Evolutionary conservation across 2,888 invertebrate species (phyloP).

Genomic region (Xestia c-nigrum): DNA sequence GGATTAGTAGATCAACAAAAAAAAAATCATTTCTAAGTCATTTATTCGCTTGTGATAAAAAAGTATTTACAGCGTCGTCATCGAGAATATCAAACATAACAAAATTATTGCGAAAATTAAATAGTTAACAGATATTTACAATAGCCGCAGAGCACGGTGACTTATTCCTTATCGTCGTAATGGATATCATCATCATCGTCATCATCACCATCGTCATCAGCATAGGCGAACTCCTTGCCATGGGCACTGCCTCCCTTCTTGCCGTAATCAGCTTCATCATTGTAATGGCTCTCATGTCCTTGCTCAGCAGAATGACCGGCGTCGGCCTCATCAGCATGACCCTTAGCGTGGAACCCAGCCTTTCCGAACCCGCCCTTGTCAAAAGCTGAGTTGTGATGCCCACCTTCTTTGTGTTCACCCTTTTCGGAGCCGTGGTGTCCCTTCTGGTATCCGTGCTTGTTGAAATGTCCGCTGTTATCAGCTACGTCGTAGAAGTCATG

Average conservation of each 20-base stretch:
- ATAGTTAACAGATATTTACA: conserved; percentile 78
- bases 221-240: conserved; percentile 87
- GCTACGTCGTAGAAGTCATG: conserved; percentile 94
- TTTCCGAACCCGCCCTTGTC: conserved; percentile 89
- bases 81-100: conserved; percentile 85
- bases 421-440: conserved; percentile 89
- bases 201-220: conserved; percentile 79
- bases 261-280: conserved; percentile 89
- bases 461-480: conserved; percentile 92
- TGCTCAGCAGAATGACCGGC: conserved; percentile 90
- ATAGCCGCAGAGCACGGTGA: conserved; percentile 53
- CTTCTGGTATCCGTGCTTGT: conserved; percentile 91
- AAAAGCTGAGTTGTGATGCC: conserved; percentile 88
- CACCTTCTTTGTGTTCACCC: conserved; percentile 91
- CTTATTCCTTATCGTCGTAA: conserved; percentile 70
- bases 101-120: conserved; percentile 79
- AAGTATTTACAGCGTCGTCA: conserved; percentile 74
- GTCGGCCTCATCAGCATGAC: conserved; percentile 88
- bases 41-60: conserved; percentile 81
- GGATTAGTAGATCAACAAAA: not conserved
- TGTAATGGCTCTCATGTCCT: conserved; percentile 90
- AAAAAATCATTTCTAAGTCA: conserved; percentile 33
- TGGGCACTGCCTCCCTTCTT: conserved; percentile 88
- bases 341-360: conserved; percentile 91
- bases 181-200: conserved; percentile 71